A percentile compares a stretch with the other conserved stretches of the same genome.
Conservation (phyloP, 2,797 vertebrate species). For the Dendrocincla tyrannina region DNA sequence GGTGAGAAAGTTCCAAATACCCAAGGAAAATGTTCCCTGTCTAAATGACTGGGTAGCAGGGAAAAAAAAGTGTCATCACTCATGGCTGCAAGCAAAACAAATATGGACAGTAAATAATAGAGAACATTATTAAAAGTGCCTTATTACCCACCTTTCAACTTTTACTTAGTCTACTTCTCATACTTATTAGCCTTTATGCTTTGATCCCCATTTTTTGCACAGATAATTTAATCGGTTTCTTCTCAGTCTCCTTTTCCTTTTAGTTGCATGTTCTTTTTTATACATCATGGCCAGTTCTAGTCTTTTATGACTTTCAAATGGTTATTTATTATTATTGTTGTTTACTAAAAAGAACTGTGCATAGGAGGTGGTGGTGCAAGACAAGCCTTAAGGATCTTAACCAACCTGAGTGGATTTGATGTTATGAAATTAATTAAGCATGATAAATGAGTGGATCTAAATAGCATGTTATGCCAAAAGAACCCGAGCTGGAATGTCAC, state of each 20-base stretch:
- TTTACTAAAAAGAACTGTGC: background rate
- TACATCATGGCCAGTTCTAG: background rate
- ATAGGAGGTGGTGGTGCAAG: fast-evolving
- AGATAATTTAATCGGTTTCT: background rate
- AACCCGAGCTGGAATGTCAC: background rate
- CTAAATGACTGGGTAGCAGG: background rate
- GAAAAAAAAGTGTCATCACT: background rate
- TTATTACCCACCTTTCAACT: background rate
- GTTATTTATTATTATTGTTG: background rate
- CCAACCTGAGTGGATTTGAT: background rate
- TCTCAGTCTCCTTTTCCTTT: background rate
- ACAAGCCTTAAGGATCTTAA: background rate
- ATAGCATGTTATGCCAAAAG: background rate
- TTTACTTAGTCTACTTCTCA: background rate
- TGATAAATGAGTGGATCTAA: background rate
- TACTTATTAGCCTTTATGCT: background rate
- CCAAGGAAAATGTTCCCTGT: background rate
- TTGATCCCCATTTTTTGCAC: background rate
- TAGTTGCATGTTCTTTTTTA: background rate
- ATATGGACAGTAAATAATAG: background rate
- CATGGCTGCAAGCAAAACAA: background rate
- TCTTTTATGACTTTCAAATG: background rate
- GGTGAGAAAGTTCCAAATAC: background rate
- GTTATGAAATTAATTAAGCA: background rate
- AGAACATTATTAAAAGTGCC: background rate